Conservation (phyloP, 2,797 vertebrate species). For the Rhinella marina region DNA sequence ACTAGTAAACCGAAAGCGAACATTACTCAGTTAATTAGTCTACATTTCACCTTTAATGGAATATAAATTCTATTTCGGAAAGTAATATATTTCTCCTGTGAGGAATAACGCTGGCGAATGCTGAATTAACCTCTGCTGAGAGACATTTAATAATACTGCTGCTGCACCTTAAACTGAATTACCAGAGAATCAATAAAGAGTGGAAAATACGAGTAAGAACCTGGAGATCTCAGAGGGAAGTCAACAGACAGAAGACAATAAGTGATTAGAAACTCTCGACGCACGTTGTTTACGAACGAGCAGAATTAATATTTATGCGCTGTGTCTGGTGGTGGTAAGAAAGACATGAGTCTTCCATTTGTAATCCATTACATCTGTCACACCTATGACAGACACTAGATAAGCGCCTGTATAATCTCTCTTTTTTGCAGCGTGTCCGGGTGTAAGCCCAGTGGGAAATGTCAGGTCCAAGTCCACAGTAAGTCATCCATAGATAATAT, state of each 20-base stretch:
- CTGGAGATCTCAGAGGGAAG: slow-evolving; percentile 33
- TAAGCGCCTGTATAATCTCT: neutral
- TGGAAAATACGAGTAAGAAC: slow-evolving; percentile 37
- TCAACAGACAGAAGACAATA: slow-evolving; percentile 48
- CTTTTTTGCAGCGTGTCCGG: neutral
- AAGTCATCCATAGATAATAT: slow-evolving; percentile 1
- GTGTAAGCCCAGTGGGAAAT: slow-evolving; percentile 1
- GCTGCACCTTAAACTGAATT: slow-evolving; percentile 44
- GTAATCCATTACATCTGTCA: slow-evolving; percentile 40
- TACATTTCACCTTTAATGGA: slow-evolving; percentile 32
- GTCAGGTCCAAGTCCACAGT: neutral
- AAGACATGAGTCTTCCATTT: slow-evolving; percentile 41
- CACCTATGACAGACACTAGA: slow-evolving; percentile 16
- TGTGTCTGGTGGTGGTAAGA: neutral
- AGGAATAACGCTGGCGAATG: slow-evolving; percentile 14
- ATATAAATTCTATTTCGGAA: slow-evolving; percentile 36
- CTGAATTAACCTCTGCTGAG: slow-evolving; percentile 39
- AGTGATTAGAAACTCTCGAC: slow-evolving; percentile 42
- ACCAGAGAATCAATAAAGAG: slow-evolving; percentile 50
- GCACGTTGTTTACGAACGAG: slow-evolving; percentile 23
- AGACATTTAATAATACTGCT: slow-evolving; percentile 52
- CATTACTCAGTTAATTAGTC: slow-evolving; percentile 18
- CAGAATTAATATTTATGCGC: slow-evolving; percentile 49
- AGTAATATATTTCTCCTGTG: slow-evolving; percentile 29
- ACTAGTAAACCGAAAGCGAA: slow-evolving; percentile 20